Evolutionary conservation across 2,797 vertebrate genomes (phyloP).

Genomic region (Vespertilio murinus): DNA sequence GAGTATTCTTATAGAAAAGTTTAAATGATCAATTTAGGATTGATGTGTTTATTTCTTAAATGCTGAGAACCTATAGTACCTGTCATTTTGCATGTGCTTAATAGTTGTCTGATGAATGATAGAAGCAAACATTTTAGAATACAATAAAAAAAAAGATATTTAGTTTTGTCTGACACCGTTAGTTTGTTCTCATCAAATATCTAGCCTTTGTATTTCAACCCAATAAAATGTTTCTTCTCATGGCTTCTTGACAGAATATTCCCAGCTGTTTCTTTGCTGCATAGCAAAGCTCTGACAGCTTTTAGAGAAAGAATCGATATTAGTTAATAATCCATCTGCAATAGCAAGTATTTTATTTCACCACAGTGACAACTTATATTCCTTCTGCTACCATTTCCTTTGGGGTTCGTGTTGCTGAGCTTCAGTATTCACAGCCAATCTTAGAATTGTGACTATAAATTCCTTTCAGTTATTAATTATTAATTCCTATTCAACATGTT

Average conservation of each 20-base stretch:
- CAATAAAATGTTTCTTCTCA: neutral
- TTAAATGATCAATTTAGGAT: neutral
- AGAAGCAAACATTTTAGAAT: neutral
- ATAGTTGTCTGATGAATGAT: neutral
- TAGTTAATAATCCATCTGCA: slow-evolving; percentile 50
- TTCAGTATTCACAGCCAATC: neutral
- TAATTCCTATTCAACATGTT: neutral
- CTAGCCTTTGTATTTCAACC: slow-evolving; percentile 48
- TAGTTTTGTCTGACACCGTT: slow-evolving; percentile 23
- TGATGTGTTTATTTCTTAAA: neutral
- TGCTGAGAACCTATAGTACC: neutral
- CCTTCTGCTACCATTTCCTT: slow-evolving; percentile 19
- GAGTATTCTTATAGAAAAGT: neutral
- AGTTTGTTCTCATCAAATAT: slow-evolving; percentile 12
- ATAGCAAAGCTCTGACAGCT: slow-evolving; percentile 64
- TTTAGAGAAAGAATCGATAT: slow-evolving; percentile 64
- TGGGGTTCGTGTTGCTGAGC: neutral
- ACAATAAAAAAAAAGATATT: neutral
- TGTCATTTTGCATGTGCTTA: neutral
- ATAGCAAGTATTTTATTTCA: slow-evolving; percentile 59
- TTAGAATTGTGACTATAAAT: slow-evolving; percentile 2
- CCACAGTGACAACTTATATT: slow-evolving; percentile 23
- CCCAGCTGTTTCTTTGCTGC: slow-evolving; percentile 39
- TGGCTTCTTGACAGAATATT: slow-evolving; percentile 26
- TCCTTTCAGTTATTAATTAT: slow-evolving; percentile 13